These are phyloP conservation scores for Agriotes lineatus DNA, from an alignment of 2,888 invertebrate genomes.

Conservation along the genomic window DNA sequence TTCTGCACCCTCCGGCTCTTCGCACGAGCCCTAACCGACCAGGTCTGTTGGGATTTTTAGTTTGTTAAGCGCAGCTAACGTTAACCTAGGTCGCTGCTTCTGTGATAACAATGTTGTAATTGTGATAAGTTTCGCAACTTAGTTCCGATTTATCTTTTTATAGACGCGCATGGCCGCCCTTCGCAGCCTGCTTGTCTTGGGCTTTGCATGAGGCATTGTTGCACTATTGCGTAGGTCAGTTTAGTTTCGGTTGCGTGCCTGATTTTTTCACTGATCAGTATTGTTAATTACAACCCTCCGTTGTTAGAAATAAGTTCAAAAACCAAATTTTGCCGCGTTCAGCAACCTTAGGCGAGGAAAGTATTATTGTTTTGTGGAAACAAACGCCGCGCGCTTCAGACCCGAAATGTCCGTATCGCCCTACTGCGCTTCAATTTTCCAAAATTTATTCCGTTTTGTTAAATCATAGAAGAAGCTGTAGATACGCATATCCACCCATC, in stretches of 20 bases:
- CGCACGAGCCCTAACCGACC: conserved; percentile 2
- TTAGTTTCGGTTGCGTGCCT: not conserved
- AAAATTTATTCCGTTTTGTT: too few relatives aligned
- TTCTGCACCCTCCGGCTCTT: not conserved
- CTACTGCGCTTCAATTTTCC: too few relatives aligned
- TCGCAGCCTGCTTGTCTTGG: not conserved
- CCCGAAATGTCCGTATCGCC: too few relatives aligned
- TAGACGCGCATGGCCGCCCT: not conserved
- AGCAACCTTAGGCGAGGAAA: too few relatives aligned
- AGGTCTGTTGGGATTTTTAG: conserved; percentile 27
- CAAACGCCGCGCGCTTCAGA: too few relatives aligned
- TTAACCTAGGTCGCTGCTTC: conserved; percentile 20
- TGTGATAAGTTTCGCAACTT: not conserved
- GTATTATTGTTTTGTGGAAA: too few relatives aligned
- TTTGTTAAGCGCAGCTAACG: not conserved
- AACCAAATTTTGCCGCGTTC: too few relatives aligned
- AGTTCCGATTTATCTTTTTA: not conserved
- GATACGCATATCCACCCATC: too few relatives aligned
- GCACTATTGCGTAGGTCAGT: conserved; percentile 10
- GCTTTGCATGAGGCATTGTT: not conserved
- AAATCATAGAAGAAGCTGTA: too few relatives aligned
- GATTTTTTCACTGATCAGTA: too few relatives aligned
- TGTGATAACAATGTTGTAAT: not conserved
- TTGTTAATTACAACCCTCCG: too few relatives aligned
- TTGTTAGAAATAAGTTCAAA: too few relatives aligned